Conservation (phyloP, 2,888 invertebrate species). For the Syrphus vitripennis region DNA sequence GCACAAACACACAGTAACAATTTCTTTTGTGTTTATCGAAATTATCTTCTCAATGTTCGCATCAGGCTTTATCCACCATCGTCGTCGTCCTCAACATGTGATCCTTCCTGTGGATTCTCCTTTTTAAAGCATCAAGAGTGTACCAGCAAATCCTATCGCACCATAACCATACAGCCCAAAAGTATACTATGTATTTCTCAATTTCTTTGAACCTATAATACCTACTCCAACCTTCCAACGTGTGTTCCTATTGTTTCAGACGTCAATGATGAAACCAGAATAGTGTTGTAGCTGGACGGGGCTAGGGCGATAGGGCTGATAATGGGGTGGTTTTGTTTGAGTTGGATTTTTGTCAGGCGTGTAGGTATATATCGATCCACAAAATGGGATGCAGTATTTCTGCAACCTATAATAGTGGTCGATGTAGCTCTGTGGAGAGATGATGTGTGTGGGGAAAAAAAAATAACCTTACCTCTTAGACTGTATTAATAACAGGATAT, state of each 20-base stretch:
- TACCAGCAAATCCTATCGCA: neutral
- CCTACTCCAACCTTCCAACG: too few relatives aligned
- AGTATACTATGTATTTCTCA: neutral
- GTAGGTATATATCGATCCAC: conserved; percentile 47
- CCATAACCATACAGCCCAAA: neutral
- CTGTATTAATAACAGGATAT: neutral
- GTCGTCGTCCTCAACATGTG: neutral
- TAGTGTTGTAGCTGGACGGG: neutral
- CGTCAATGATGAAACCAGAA: neutral
- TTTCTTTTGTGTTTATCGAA: conserved; percentile 41
- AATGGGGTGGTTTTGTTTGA: neutral
- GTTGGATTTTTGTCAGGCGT: conserved; percentile 30
- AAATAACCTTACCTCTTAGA: neutral
- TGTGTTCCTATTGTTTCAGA: neutral
- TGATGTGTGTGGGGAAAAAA: neutral
- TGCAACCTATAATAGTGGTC: neutral
- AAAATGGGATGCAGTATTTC: conserved; percentile 32
- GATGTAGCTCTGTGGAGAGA: neutral
- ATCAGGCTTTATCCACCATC: neutral
- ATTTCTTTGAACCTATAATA: neutral
- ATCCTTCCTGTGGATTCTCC: neutral
- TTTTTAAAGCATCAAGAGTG: neutral
- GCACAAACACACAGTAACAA: conserved; percentile 38
- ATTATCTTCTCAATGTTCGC: conserved; percentile 25
- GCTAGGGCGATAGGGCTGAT: neutral